A percentile compares a stretch with the other conserved stretches of the same genome.
These are phyloP conservation scores for Podocnemis expansa DNA, from an alignment of 2,113 vertebrate species.

Conservation along the genomic window DNA sequence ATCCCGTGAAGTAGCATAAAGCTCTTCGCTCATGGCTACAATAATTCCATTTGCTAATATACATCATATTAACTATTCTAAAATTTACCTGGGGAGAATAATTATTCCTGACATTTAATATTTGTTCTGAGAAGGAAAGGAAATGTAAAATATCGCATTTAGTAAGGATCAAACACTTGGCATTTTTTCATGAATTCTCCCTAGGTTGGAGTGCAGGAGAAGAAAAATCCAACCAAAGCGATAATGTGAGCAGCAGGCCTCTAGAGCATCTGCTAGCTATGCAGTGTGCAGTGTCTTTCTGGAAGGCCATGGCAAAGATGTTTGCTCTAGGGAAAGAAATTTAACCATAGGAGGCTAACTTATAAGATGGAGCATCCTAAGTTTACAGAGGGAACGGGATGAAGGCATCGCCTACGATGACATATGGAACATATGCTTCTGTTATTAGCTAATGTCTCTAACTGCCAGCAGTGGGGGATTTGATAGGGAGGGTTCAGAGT, in stretches of 20 bases:
- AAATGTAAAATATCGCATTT: not conserved
- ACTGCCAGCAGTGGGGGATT: not conserved
- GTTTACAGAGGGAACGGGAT: not conserved
- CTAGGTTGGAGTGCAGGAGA: accelerated
- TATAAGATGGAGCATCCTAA: not conserved
- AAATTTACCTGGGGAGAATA: not conserved
- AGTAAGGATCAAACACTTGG: not conserved
- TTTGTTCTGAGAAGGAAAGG: not conserved
- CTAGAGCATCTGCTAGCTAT: too few species aligned
- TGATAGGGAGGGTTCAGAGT: not conserved
- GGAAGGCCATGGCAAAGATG: not conserved
- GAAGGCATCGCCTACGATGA: not conserved
- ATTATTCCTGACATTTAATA: not conserved
- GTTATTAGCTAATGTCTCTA: not conserved
- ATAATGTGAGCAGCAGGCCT: not conserved
- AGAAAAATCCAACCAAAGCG: not conserved
- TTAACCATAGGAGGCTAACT: not conserved
- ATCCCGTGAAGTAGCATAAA: not conserved
- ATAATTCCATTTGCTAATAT: not conserved
- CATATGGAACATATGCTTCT: not conserved
- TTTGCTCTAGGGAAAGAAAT: too few species aligned
- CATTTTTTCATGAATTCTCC: not conserved
- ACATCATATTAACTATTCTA: not conserved
- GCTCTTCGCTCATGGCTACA: not conserved
- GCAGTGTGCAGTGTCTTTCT: not conserved